Conservation (phyloP, 2,888 invertebrate genomes). For the Temnothorax unifasciatus region DNA sequence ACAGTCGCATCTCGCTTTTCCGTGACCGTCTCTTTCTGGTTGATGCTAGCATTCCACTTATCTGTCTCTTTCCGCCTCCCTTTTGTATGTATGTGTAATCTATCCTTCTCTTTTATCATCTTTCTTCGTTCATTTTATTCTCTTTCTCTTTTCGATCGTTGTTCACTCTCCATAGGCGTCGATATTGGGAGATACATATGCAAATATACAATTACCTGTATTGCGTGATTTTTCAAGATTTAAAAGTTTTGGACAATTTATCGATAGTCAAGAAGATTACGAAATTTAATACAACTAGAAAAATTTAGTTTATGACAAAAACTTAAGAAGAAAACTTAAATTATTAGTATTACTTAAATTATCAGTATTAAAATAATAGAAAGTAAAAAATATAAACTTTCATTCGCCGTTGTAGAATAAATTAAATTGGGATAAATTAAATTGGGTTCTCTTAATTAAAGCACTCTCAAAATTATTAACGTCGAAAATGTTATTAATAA, state of each 20-base stretch:
- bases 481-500: not conserved
- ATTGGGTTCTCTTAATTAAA: not conserved
- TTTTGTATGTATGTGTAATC: not conserved
- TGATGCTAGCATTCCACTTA: not conserved
- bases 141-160: not conserved
- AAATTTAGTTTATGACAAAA: not conserved
- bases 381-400: not conserved
- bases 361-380: not conserved
- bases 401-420: not conserved
- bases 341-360: no score
- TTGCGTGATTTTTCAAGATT: not conserved
- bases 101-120: not conserved
- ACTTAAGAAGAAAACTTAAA: not conserved
- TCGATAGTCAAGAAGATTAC: not conserved
- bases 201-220: not conserved
- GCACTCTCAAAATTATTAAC: not conserved
- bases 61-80: not conserved
- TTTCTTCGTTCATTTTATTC: not conserved
- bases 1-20: not conserved
- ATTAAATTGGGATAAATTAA: not conserved
- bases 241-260: not conserved
- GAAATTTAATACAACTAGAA: no score
- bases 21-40: not conserved
- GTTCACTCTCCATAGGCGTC: constrained; percentile 27
- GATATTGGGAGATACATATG: not conserved